Conservation (phyloP, 2,888 invertebrate genomes). For the Abrostola triplasia region DNA sequence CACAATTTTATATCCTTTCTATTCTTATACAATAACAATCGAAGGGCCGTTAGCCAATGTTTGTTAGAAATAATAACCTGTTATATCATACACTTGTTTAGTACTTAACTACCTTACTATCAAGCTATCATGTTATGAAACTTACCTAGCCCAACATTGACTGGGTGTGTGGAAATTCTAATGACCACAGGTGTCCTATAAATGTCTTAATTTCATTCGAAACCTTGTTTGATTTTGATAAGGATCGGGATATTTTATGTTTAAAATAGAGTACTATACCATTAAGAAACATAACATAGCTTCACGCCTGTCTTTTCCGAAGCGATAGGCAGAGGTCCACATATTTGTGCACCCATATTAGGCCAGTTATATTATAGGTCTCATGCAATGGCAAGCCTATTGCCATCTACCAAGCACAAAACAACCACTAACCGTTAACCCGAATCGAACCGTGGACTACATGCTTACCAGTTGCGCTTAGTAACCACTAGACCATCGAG, state of each 20-base stretch:
- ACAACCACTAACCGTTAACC: no score
- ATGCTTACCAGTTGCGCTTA: no score
- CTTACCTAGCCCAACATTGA: slow-evolving; percentile 20
- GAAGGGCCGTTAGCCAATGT: slow-evolving; percentile 41
- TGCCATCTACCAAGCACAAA: no score
- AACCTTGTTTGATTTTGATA: neutral
- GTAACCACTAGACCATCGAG: no score
- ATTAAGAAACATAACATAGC: no score
- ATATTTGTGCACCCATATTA: no score
- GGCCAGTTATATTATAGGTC: no score
- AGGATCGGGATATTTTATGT: slow-evolving; percentile 1
- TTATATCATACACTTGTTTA: slow-evolving; percentile 43
- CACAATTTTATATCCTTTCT: slow-evolving; percentile 43
- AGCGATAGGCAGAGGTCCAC: no score
- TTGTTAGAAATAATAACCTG: slow-evolving; percentile 43
- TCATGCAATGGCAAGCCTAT: no score
- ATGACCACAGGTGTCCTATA: neutral
- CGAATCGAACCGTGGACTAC: no score
- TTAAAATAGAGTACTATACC: no score
- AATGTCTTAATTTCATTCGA: slow-evolving; percentile 2
- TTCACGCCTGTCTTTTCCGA: no score
- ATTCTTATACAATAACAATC: slow-evolving; percentile 54
- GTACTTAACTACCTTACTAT: slow-evolving; percentile 21
- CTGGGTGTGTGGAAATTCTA: slow-evolving; percentile 2
- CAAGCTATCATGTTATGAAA: slow-evolving; percentile 7